Conservation (phyloP, 2,888 invertebrate species). For the Morinoia aosen region DNA sequence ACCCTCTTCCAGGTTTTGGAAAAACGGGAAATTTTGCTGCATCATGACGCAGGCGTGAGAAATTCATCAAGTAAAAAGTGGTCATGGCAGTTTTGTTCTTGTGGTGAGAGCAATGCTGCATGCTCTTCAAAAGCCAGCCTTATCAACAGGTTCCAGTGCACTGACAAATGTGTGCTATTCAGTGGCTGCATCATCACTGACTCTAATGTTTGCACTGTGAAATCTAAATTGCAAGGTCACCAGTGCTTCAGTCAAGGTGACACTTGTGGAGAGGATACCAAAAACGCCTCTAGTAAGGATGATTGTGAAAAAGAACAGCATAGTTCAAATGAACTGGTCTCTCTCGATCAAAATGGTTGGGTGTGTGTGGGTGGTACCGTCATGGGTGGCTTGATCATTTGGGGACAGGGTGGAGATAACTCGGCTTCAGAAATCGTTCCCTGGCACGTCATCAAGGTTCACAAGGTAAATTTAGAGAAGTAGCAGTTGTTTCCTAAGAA, state of each 20-base stretch:
- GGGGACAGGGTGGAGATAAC: not conserved
- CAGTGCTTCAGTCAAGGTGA: not conserved
- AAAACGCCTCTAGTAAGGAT: not conserved
- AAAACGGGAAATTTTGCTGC: not conserved
- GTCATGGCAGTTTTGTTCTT: not conserved
- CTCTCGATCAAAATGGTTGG: not conserved
- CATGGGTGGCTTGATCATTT: slow-evolving; percentile 31
- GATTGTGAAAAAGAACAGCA: not conserved
- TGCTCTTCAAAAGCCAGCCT: not conserved
- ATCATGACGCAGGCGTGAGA: not conserved
- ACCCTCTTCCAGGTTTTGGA: not conserved
- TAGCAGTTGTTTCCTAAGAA: not conserved
- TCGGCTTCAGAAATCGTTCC: not conserved
- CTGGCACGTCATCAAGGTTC: slow-evolving; percentile 18
- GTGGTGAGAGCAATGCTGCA: not conserved
- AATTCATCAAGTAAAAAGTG: not conserved
- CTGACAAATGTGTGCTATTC: slow-evolving; percentile 30
- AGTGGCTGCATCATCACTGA: slow-evolving; percentile 42
- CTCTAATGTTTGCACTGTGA: not conserved
- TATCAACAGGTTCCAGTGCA: not conserved
- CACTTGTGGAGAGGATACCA: not conserved
- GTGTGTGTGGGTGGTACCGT: slow-evolving; percentile 36
- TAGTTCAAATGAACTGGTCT: not conserved
- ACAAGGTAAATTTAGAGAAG: not conserved
- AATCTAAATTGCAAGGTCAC: not conserved